Conservation (phyloP, 2,888 invertebrate species). For the Hemicrepidius hirtus region DNA sequence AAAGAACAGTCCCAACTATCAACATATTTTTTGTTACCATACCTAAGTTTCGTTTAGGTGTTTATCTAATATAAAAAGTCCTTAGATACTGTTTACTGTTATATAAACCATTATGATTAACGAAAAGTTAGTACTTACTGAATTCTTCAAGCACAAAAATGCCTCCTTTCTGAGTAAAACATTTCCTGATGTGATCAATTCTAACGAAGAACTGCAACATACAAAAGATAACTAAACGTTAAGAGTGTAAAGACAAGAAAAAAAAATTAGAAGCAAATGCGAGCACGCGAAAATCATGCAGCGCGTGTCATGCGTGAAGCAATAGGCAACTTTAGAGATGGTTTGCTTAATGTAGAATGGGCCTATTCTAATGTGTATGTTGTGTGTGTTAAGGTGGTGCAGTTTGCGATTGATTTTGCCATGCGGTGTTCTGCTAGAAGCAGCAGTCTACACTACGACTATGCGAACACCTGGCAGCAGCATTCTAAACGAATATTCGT, state of each 20-base stretch:
- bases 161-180: slow-evolving; percentile 99
- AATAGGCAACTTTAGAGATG: slow-evolving; percentile 77
- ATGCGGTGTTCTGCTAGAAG: slow-evolving; percentile 69
- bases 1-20: too few relatives aligned
- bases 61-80: too few relatives aligned
- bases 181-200: slow-evolving; percentile 99
- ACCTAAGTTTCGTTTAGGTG: too few relatives aligned
- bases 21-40: too few relatives aligned
- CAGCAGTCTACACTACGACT: slow-evolving; percentile 63
- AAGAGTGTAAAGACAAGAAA: slow-evolving; percentile 50
- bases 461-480: slow-evolving; percentile 60
- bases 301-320: slow-evolving; percentile 67
- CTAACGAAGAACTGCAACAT: slow-evolving; percentile 98
- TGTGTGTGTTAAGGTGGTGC: slow-evolving; percentile 59
- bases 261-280: slow-evolving; percentile 37
- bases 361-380: slow-evolving; percentile 65
- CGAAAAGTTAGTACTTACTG: slow-evolving; percentile 85
- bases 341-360: slow-evolving; percentile 72
- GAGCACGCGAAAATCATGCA: slow-evolving; percentile 57
- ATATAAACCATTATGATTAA: too few relatives aligned
- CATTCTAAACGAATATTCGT: slow-evolving; percentile 46
- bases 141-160: slow-evolving; percentile 99
- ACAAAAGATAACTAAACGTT: slow-evolving; percentile 56
- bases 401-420: slow-evolving; percentile 60
- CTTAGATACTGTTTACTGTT: too few relatives aligned